These are phyloP conservation scores for Diarsia mendica DNA, from an alignment of 2,888 invertebrate species.

Conservation along the genomic window DNA sequence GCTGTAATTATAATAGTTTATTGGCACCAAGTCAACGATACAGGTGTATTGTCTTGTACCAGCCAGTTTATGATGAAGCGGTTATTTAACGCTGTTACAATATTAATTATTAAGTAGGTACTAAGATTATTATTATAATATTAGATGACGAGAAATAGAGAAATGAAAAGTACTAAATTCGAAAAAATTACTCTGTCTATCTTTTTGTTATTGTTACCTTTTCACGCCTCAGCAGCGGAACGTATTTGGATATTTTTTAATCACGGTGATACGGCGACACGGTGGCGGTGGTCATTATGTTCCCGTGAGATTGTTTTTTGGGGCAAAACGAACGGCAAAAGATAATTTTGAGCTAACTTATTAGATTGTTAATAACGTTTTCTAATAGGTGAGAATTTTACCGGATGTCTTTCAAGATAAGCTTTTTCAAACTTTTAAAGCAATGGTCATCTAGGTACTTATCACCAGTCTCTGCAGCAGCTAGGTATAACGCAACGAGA, in stretches of 20 bases:
- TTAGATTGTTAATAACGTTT: too few species aligned
- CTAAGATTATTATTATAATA: neutral
- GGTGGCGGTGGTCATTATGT: neutral
- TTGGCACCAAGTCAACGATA: constrained; percentile 53
- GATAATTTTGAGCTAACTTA: neutral
- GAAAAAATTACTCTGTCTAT: too few species aligned
- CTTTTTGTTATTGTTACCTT: neutral
- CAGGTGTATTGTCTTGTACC: constrained; percentile 55
- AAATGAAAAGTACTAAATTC: too few species aligned
- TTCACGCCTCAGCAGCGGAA: neutral
- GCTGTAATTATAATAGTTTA: constrained; percentile 43
- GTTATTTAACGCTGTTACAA: constrained; percentile 22
- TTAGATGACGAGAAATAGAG: too few species aligned
- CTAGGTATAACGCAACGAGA: neutral
- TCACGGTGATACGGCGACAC: neutral
- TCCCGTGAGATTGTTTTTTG: neutral
- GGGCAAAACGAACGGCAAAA: neutral
- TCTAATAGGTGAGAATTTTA: neutral
- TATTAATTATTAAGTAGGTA: neutral
- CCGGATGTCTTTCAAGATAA: neutral
- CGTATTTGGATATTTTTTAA: neutral
- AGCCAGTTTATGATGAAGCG: constrained; percentile 33
- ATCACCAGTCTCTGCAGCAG: neutral
- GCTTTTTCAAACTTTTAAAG: neutral
- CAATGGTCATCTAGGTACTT: too few species aligned